phyloP scores from a whole-genome alignment of 2,797 vertebrate genomes.

The Acanthis flammea region DNA sequence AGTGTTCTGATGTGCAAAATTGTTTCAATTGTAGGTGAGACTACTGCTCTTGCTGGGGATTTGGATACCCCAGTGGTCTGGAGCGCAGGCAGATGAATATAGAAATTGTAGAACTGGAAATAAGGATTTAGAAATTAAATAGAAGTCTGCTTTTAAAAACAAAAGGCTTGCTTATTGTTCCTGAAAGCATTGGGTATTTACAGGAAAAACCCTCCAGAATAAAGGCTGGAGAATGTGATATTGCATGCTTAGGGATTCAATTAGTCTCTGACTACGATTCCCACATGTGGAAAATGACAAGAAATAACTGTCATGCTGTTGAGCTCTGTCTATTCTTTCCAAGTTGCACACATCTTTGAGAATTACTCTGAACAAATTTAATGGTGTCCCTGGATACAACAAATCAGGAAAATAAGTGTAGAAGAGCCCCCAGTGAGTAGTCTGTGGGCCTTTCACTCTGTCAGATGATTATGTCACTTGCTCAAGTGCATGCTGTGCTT shows the following conservation, averaged over 20 bases:
- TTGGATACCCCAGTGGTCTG: background rate
- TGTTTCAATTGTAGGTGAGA: background rate
- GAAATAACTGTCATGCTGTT: background rate
- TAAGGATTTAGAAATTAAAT: background rate
- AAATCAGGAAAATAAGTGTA: background rate
- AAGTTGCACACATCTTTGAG: background rate
- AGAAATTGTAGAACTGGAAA: background rate
- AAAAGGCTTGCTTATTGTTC: background rate
- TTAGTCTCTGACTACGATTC: background rate
- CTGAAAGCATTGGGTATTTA: background rate
- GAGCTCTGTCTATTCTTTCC: background rate
- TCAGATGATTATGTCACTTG: background rate
- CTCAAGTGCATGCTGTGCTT: background rate
- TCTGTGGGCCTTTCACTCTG: background rate
- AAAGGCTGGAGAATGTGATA: background rate
- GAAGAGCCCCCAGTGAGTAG: background rate
- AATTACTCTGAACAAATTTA: background rate
- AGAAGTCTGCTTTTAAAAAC: background rate
- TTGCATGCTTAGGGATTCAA: background rate
- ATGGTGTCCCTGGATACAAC: background rate
- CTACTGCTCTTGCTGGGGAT: background rate
- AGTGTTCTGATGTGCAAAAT: background rate
- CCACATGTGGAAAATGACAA: background rate
- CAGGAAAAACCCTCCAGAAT: background rate
- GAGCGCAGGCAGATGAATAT: background rate